phyloP scores from a whole-genome alignment of 1,140 invertebrate genomes.

The Leptoteleia sp. region DNA sequence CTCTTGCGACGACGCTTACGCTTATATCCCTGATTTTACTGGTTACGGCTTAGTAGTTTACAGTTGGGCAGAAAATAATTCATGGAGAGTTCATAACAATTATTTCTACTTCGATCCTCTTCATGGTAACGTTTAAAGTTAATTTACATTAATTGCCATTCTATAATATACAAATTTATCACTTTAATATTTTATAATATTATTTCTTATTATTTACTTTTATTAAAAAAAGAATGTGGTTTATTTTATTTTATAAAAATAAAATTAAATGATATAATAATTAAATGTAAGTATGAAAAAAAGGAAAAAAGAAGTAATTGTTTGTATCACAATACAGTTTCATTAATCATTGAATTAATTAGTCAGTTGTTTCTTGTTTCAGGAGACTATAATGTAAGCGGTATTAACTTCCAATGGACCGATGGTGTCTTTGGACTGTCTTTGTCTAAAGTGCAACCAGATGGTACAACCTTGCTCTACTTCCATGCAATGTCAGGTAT shows the following conservation, averaged over 20 bases:
- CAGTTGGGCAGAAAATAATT: conserved; percentile 86
- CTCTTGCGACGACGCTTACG: conserved; percentile 87
- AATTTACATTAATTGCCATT: conserved; percentile 4
- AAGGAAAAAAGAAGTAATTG: neutral
- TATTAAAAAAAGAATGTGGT: too few relatives aligned
- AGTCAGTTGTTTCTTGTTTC: neutral
- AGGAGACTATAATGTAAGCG: conserved; percentile 86
- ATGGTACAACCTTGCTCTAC: conserved; percentile 85
- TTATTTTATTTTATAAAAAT: too few relatives aligned
- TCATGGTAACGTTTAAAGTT: conserved; percentile 77
- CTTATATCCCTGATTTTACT: conserved; percentile 88
- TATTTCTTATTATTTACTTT: too few relatives aligned
- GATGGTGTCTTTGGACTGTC: conserved; percentile 88
- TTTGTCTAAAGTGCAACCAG: conserved; percentile 82
- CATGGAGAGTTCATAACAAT: conserved; percentile 89
- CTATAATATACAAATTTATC: neutral
- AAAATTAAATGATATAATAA: too few relatives aligned
- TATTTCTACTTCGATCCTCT: conserved; percentile 91
- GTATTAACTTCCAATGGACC: conserved; percentile 89
- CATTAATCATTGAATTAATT: neutral
- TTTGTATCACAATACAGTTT: too few relatives aligned
- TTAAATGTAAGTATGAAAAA: too few relatives aligned
- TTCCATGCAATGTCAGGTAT: conserved; percentile 89
- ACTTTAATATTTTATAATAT: too few relatives aligned
- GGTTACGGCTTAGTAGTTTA: conserved; percentile 89